Evolutionary conservation across 1,140 invertebrate genomes (phyloP).

Genomic region (Grapholita molesta): DNA sequence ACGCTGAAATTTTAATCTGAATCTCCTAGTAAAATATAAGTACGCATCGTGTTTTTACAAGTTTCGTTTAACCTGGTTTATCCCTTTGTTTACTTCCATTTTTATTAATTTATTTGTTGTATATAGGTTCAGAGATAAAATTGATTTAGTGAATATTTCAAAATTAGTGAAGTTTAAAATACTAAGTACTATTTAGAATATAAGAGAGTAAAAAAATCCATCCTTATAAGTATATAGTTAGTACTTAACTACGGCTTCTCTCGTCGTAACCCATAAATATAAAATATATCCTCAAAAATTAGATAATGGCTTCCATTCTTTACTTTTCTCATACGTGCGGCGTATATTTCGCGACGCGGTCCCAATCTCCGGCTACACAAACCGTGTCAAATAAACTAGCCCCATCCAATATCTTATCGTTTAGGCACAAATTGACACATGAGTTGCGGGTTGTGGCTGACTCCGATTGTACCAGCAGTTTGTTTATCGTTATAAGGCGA

Average conservation of each 20-base stretch:
- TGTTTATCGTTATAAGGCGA: not conserved
- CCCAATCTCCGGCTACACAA: not conserved
- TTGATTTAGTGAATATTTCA: too few relatives aligned
- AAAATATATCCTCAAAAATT: not conserved
- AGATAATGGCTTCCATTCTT: not conserved
- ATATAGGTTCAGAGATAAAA: too few relatives aligned
- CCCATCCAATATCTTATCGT: constrained; percentile 11
- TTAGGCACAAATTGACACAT: constrained; percentile 14
- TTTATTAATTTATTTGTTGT: too few relatives aligned
- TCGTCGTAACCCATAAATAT: not conserved
- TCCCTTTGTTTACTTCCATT: too few relatives aligned
- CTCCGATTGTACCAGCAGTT: not conserved
- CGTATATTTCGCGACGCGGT: not conserved
- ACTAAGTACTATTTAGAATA: too few relatives aligned
- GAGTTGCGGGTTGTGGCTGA: constrained; percentile 11
- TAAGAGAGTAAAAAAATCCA: too few relatives aligned
- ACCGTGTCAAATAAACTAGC: constrained; percentile 6
- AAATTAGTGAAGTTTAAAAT: too few relatives aligned
- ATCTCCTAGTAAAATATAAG: too few relatives aligned
- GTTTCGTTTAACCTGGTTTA: too few relatives aligned
- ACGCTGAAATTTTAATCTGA: too few relatives aligned
- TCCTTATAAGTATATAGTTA: too few relatives aligned
- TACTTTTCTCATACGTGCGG: not conserved
- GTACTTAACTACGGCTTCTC: not conserved
- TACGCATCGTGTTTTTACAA: too few relatives aligned